Evolutionary conservation across 2,888 invertebrate genomes (phyloP), one percentile per base, ranked within the genome.

Genomic region (Euclidia mi): DNA sequence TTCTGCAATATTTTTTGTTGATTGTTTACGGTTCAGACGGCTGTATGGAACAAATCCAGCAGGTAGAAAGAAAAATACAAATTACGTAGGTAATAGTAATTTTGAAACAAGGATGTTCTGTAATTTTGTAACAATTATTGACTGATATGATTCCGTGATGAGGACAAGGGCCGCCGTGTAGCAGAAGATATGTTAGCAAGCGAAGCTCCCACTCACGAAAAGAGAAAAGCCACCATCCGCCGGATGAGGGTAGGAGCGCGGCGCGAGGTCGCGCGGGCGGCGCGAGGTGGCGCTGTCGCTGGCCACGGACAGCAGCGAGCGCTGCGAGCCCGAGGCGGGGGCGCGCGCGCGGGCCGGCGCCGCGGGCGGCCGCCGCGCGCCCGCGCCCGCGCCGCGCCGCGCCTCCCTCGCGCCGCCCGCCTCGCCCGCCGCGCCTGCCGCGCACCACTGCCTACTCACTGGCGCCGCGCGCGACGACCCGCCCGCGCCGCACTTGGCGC

Each of bases 401-500:
- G 92, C 73, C 58, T 67, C 64, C 79, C 70, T 60, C 77, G 66
- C 78, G 57, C 64, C 76, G 79, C 94, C 94, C 71, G 91, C 95
- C 91, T 87, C 95, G 94, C 79, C 65, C 64, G 52, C 76, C 63
- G 81, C 79, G 45, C 79, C 78, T 64, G 52, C 76, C 63, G 81
- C 79, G 45, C 79, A 78, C 92, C 95, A 95, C 83, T 95, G 89
- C 90, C 90, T 91, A 91, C 91, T 91, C 91, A 91, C 91, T 94
- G 84, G 96, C 94, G 88, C 96, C 94, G 91, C 95, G 18, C 76
- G 65, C 49, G 74, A 65, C 1, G 89, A 85, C 89, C 86, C 95
- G 91, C 92, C 95, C 88, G 89, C 88, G 55, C 91, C 89, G 84
- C 96, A 96, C 78, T 96, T 96, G 59, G 96, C 95, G 78, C 96